Conservation (phyloP, 2,888 invertebrate species). For the Drosophila basisetae region DNA sequence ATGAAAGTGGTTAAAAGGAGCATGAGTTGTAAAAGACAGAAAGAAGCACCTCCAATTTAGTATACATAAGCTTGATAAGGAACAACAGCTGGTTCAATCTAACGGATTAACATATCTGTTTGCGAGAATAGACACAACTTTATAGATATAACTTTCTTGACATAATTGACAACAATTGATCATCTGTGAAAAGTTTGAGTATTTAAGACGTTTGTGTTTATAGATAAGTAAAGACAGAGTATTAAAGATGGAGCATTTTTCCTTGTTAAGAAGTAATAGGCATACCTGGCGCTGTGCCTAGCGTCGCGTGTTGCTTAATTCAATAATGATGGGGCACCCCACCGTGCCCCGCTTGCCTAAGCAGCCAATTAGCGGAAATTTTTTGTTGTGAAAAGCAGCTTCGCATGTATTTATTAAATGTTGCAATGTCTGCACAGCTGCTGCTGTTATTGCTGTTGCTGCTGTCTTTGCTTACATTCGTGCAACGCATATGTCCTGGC, state of each 20-base stretch:
- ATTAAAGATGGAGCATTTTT: no score
- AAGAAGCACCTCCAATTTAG: not conserved
- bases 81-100: not conserved
- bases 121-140: not conserved
- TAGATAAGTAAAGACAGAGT: not conserved
- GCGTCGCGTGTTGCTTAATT: constrained; percentile 19
- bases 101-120: not conserved
- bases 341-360: constrained; percentile 4
- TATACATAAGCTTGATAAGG: not conserved
- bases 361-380: constrained; percentile 69
- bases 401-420: constrained; percentile 78
- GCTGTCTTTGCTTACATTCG: constrained; percentile 7
- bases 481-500: constrained; percentile 42
- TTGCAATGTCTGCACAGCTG: constrained; percentile 71
- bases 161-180: not conserved
- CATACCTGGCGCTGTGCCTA: not conserved
- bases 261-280: not conserved
- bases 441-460: constrained; percentile 24
- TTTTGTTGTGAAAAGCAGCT: constrained; percentile 42
- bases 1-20: not conserved
- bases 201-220: not conserved
- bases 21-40: not conserved
- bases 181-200: not conserved
- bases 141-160: accelerated
- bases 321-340: constrained; percentile 28